These are phyloP conservation scores for Antidorcas marsupialis DNA, from an alignment of 2,113 vertebrate species.

Conservation along the genomic window DNA sequence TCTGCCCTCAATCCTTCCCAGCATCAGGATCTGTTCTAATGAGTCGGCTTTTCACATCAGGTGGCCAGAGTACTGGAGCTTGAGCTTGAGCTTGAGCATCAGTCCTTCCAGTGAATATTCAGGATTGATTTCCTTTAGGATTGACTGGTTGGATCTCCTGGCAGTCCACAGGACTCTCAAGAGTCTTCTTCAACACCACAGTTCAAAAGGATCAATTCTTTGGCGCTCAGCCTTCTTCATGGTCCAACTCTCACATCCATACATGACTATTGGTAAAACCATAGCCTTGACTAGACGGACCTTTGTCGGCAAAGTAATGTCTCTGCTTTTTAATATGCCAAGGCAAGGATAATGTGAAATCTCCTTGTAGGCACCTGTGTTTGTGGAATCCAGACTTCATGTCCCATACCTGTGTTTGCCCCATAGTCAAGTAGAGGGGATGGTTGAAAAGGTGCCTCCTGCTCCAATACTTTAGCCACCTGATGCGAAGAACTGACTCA, in stretches of 20 bases:
- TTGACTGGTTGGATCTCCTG: neutral
- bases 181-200: neutral
- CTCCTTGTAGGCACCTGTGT: neutral
- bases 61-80: neutral
- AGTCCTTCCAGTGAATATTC: neutral
- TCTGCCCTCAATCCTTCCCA: neutral
- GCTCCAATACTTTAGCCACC: neutral
- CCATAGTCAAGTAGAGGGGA: neutral
- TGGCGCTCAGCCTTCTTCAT: neutral
- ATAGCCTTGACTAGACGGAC: neutral
- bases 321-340: neutral
- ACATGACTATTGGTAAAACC: neutral
- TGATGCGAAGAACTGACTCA: neutral
- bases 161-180: neutral
- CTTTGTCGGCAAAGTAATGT: neutral
- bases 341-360: neutral
- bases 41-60: neutral
- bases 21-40: neutral
- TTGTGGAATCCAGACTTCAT: neutral
- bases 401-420: neutral
- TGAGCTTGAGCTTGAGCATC: neutral
- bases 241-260: neutral
- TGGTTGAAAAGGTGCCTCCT: neutral
- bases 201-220: neutral
- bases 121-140: neutral